These are phyloP conservation scores for Mungos mungo DNA, from an alignment of 2,113 vertebrate genomes.

Conservation along the genomic window DNA sequence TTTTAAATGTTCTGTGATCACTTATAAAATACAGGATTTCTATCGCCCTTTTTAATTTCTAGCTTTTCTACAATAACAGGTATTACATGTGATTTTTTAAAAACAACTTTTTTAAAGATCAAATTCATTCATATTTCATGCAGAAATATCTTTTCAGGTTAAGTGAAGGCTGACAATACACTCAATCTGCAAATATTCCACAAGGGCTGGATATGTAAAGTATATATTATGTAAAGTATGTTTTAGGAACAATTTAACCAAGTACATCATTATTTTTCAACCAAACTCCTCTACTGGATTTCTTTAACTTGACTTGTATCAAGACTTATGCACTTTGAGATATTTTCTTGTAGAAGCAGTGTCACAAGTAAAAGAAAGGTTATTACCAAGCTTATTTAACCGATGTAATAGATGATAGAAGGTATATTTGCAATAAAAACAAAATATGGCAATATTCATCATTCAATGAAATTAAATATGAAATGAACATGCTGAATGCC, in stretches of 20 bases:
- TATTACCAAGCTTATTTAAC: slow-evolving; percentile 2
- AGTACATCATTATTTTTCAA: not conserved
- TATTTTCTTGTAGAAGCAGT: not conserved
- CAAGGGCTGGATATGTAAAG: not conserved
- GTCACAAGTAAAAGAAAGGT: not conserved
- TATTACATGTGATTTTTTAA: not conserved
- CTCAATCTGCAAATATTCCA: not conserved
- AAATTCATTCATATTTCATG: not conserved
- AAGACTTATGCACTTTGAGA: not conserved
- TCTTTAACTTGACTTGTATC: slow-evolving; percentile 3
- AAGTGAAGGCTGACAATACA: not conserved
- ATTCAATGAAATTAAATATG: slow-evolving; percentile 8
- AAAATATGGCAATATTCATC: not conserved
- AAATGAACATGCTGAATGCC: slow-evolving; percentile 22
- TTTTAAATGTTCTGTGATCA: not conserved
- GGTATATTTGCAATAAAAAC: not conserved
- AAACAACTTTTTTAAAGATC: not conserved
- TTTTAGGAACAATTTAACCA: slow-evolving; percentile 3
- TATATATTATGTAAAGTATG: not conserved
- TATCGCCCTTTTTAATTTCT: not conserved
- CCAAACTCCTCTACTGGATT: not conserved
- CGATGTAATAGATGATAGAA: not conserved
- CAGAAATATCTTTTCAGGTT: not conserved
- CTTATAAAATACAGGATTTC: not conserved
- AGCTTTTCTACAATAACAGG: not conserved